Conservation (phyloP, 2,797 vertebrate genomes). For the Orestias chungarensis region DNA sequence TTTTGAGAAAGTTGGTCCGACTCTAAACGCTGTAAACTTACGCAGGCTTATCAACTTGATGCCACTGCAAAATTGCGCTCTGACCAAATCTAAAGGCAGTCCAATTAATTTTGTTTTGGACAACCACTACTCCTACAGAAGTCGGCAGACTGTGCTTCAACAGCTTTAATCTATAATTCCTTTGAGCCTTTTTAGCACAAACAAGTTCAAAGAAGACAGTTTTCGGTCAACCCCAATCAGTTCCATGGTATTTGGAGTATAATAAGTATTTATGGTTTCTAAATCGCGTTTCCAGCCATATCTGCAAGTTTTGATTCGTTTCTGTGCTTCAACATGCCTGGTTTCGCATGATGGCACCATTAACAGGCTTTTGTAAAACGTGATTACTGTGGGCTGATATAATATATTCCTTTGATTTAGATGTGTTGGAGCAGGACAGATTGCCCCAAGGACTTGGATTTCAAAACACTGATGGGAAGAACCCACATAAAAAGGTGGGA, state of each 20-base stretch:
- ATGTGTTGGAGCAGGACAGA: background rate
- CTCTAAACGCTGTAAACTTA: no score
- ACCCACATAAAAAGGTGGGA: background rate
- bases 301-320: background rate
- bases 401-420: background rate
- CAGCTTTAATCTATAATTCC: background rate
- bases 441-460: background rate
- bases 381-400: background rate
- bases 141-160: background rate
- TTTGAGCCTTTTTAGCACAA: background rate
- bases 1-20: no score
- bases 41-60: no score
- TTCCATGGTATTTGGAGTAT: background rate
- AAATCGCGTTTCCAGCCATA: background rate
- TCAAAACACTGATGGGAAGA: background rate
- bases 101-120: no score
- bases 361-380: background rate
- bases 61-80: no score
- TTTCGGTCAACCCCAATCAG: background rate
- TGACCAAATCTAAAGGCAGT: no score
- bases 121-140: background rate
- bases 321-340: constrained; percentile 1
- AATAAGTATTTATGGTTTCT: background rate
- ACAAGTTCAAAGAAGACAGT: background rate
- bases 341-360: background rate